phyloP scores from a whole-genome alignment of 2,888 invertebrate species.

The Spatulosminthurus flaviceps region DNA sequence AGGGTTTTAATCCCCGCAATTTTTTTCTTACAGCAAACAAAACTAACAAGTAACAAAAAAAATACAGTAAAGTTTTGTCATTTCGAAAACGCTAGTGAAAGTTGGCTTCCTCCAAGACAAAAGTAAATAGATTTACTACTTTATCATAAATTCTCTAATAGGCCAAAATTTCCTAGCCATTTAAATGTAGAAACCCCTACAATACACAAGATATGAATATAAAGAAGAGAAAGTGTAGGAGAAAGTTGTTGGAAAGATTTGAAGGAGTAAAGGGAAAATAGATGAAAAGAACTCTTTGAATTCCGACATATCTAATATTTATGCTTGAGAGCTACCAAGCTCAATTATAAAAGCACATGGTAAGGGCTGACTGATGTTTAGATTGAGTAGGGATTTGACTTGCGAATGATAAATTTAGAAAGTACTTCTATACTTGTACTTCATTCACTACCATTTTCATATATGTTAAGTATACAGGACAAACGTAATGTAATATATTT shows the following conservation, averaged over 20 bases:
- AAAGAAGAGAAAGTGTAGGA: too few species aligned
- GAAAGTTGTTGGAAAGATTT: not conserved
- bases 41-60: too few species aligned
- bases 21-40: too few species aligned
- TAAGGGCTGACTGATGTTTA: constrained; percentile 38
- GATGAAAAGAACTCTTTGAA: not conserved
- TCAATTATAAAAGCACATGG: constrained; percentile 31
- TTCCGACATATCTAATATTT: constrained; percentile 21
- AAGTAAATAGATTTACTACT: not conserved
- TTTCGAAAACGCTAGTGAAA: not conserved
- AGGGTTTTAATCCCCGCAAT: too few species aligned
- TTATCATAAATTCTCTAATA: not conserved
- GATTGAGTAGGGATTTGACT: constrained; percentile 49
- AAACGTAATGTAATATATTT: too few species aligned
- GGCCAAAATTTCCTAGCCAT: too few species aligned
- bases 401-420: constrained; percentile 46
- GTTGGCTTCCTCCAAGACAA: not conserved
- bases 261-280: not conserved
- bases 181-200: too few species aligned
- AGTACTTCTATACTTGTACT: too few species aligned
- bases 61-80: too few species aligned
- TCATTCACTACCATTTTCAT: too few species aligned
- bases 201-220: too few species aligned
- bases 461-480: too few species aligned
- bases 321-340: constrained; percentile 38